These are phyloP conservation scores for Xestia sexstrigata DNA, from an alignment of 2,888 invertebrate species.

Conservation along the genomic window DNA sequence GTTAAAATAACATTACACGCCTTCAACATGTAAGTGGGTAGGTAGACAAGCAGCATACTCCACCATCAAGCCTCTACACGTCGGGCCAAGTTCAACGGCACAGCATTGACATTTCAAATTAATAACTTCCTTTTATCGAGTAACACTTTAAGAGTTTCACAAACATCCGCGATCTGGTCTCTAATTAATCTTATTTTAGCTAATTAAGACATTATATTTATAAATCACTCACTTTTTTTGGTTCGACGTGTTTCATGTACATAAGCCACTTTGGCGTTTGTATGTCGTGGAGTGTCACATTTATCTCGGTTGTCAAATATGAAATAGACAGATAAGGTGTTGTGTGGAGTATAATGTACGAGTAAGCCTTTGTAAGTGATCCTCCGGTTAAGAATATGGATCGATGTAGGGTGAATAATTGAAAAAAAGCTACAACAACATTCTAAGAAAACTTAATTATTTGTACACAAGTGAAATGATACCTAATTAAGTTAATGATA, in stretches of 20 bases:
- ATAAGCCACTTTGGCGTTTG: slow-evolving; percentile 68
- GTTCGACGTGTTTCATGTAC: slow-evolving; percentile 61
- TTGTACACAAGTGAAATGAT: not conserved
- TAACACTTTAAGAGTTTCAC: slow-evolving; percentile 53
- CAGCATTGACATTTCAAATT: slow-evolving; percentile 61
- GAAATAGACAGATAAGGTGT: slow-evolving; percentile 79
- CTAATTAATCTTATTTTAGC: slow-evolving; percentile 77
- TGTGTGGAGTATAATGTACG: slow-evolving; percentile 32
- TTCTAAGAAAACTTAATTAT: not conserved
- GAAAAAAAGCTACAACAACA: not conserved
- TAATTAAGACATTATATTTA: slow-evolving; percentile 79
- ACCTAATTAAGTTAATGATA: too few species aligned
- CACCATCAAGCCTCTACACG: slow-evolving; percentile 10
- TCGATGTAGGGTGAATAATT: not conserved
- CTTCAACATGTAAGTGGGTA: not conserved
- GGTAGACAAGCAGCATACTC: not conserved
- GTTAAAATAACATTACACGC: not conserved
- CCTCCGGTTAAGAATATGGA: slow-evolving; percentile 1
- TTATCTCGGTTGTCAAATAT: slow-evolving; percentile 84
- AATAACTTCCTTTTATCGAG: slow-evolving; percentile 68
- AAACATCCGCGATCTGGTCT: slow-evolving; percentile 66
- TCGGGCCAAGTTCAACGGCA: slow-evolving; percentile 39
- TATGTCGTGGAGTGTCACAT: slow-evolving; percentile 67
- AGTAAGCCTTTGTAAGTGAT: slow-evolving; percentile 15
- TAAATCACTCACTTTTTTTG: slow-evolving; percentile 73